Conservation (phyloP, 2,888 invertebrate genomes). For the Punctoribates punctum region DNA sequence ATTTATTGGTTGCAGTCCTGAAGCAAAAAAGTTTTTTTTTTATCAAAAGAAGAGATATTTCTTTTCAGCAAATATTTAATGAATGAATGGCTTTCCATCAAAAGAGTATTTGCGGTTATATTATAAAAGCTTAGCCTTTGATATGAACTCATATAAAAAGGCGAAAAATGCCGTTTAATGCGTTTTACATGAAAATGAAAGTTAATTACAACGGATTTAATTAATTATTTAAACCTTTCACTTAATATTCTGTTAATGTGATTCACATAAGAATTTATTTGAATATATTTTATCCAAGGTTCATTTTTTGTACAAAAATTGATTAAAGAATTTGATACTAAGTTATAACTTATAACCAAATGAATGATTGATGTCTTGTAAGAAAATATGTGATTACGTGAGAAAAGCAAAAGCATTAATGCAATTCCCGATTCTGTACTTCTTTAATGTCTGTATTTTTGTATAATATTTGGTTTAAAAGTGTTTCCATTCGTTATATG, state of each 20-base stretch:
- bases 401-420: neutral
- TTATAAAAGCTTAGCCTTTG: neutral
- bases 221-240: too few species aligned
- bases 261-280: neutral
- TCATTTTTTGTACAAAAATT: neutral
- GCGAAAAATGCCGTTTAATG: neutral
- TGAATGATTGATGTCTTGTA: neutral
- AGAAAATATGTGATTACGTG: conserved; percentile 16
- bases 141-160: neutral
- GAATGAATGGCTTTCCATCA: neutral
- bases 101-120: neutral
- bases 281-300: neutral
- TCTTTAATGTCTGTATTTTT: conserved; percentile 26
- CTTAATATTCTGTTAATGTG: neutral
- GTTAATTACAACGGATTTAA: too few species aligned
- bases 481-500: conserved; percentile 7
- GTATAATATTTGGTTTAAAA: conserved; percentile 29
- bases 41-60: neutral
- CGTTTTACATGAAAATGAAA: neutral
- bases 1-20: neutral
- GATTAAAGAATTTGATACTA: neutral
- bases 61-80: neutral
- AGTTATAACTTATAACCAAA: conserved; percentile 3
- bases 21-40: neutral
- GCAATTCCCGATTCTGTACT: neutral